Conservation (phyloP, 2,888 invertebrate genomes). For the Octonoba sinensis region DNA sequence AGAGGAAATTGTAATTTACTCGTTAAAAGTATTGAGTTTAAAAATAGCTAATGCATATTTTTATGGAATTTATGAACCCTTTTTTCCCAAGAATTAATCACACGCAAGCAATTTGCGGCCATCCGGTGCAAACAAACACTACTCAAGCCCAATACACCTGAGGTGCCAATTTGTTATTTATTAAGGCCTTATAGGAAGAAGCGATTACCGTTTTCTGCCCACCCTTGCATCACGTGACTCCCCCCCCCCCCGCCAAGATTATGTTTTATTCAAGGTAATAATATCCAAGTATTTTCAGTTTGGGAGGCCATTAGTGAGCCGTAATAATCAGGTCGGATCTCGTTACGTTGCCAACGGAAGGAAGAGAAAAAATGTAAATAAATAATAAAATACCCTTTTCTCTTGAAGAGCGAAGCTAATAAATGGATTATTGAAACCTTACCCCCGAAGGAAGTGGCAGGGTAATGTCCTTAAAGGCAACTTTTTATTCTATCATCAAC, state of each 20-base stretch:
- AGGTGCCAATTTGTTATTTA: slow-evolving; percentile 62
- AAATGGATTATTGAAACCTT: slow-evolving; percentile 57
- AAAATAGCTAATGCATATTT: no score
- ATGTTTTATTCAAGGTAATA: slow-evolving; percentile 64
- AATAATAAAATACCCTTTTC: slow-evolving; percentile 26
- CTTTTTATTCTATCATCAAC: slow-evolving; percentile 50
- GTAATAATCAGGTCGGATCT: slow-evolving; percentile 41
- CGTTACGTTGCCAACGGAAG: slow-evolving; percentile 35
- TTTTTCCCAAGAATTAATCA: no score
- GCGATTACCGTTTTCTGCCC: slow-evolving; percentile 43
- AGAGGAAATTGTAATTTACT: no score
- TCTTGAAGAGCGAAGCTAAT: slow-evolving; percentile 21
- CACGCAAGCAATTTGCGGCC: slow-evolving; percentile 23
- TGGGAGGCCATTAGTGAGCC: slow-evolving; percentile 43
- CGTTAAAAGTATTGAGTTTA: no score
- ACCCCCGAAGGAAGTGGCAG: slow-evolving; percentile 17
- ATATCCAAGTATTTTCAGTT: slow-evolving; percentile 54
- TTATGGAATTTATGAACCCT: no score
- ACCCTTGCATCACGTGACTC: not conserved
- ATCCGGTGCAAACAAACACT: slow-evolving; percentile 61
- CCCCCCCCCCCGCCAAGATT: slow-evolving; percentile 8
- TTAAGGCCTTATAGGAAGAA: slow-evolving; percentile 59
- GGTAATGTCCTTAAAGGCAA: slow-evolving; percentile 43
- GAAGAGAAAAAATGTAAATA: slow-evolving; percentile 30
- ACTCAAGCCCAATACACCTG: slow-evolving; percentile 32